A percentile compares a stretch with the other conserved stretches of the same genome.
Evolutionary conservation across 1,140 invertebrate genomes (phyloP).

Genomic region (Drosophila nannoptera): DNA sequence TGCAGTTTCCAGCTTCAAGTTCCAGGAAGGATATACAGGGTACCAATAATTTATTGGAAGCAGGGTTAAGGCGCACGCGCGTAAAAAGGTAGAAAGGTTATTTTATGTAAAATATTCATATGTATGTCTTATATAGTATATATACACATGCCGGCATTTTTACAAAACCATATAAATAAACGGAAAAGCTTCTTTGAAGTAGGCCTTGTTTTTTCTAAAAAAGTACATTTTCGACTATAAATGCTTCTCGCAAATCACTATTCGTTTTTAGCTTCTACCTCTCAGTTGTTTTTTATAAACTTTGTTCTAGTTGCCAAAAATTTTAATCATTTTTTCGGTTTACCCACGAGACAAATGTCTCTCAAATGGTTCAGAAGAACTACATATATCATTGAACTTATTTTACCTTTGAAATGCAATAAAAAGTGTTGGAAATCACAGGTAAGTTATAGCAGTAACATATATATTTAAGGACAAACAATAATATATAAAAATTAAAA

Average conservation of each 20-base stretch:
- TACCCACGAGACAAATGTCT: too few relatives aligned
- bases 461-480: background rate
- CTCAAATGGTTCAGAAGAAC: too few relatives aligned
- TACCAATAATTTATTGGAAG: constrained; percentile 30
- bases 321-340: too few relatives aligned
- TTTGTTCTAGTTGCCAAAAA: too few relatives aligned
- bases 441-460: too few relatives aligned
- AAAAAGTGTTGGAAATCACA: too few relatives aligned
- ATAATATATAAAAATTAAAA: background rate
- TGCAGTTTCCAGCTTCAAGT: constrained; percentile 29
- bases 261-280: too few relatives aligned
- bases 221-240: too few relatives aligned
- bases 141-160: constrained; percentile 10
- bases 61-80: constrained; percentile 45
- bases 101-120: background rate
- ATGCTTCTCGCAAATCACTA: too few relatives aligned
- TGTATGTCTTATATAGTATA: constrained; percentile 4
- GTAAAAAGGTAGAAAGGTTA: constrained; percentile 11
- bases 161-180: background rate
- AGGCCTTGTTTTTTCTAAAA: background rate
- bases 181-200: background rate
- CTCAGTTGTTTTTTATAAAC: too few relatives aligned
- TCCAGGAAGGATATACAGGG: constrained; percentile 37
- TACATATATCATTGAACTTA: too few relatives aligned
- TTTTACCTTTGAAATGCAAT: too few relatives aligned